phyloP scores from a whole-genome alignment of 2,888 invertebrate species.

The Hemistola chrysoprasaria region DNA sequence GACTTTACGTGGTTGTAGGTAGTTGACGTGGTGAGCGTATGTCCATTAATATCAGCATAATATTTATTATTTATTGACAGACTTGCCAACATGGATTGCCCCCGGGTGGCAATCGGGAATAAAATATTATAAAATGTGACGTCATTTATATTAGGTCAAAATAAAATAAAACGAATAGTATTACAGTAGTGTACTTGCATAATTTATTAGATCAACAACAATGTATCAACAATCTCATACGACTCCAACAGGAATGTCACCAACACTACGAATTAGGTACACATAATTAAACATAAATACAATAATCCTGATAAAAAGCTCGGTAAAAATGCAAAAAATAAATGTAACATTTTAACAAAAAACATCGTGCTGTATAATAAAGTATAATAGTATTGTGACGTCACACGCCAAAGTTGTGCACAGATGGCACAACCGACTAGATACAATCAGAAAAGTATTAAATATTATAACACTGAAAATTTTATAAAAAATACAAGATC shows the following conservation, averaged over 20 bases:
- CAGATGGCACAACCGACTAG: conserved; percentile 17
- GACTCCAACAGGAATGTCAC: conserved; percentile 9
- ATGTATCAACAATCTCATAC: conserved; percentile 9
- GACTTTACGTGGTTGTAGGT: too few relatives aligned
- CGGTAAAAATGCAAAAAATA: conserved; percentile 16
- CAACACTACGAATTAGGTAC: neutral
- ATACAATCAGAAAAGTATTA: too few relatives aligned
- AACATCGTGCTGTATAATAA: conserved; percentile 3
- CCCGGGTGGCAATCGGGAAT: too few relatives aligned
- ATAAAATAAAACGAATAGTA: too few relatives aligned
- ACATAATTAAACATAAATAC: neutral
- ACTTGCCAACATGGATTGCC: too few relatives aligned
- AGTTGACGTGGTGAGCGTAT: too few relatives aligned
- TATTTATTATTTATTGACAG: too few relatives aligned
- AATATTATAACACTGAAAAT: too few relatives aligned
- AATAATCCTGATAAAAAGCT: conserved; percentile 2
- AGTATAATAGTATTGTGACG: neutral
- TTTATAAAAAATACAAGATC: too few relatives aligned
- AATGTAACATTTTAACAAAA: conserved; percentile 19
- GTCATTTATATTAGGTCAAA: too few relatives aligned
- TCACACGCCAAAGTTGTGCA: conserved; percentile 1
- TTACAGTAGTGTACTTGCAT: conserved; percentile 1
- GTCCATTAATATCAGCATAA: too few relatives aligned
- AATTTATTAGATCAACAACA: conserved; percentile 13
- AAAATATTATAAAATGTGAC: too few relatives aligned